Evolutionary conservation across 2,113 vertebrate genomes (phyloP).

Genomic region (Copsychus sechellarum): DNA sequence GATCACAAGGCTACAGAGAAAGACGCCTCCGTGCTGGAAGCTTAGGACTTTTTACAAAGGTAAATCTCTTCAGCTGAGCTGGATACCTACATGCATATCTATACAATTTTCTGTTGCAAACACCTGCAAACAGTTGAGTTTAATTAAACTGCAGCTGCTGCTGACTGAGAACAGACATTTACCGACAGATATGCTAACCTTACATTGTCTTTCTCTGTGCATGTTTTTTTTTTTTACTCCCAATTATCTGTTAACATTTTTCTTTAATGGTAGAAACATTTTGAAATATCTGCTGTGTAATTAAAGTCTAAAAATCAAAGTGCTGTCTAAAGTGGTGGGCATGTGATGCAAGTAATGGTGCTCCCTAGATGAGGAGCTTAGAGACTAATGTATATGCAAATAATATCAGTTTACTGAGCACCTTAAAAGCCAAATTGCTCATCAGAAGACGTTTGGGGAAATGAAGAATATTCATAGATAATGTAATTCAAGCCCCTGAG

Average conservation of each 20-base stretch:
- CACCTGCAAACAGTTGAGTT: slow-evolving; percentile 43
- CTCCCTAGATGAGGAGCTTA: slow-evolving; percentile 18
- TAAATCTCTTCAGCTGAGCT: not conserved
- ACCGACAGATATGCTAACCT: slow-evolving; percentile 5
- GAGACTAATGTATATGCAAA: slow-evolving; percentile 49
- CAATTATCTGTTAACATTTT: slow-evolving; percentile 9
- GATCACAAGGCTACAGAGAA: slow-evolving; percentile 14
- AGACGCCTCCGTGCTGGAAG: not conserved
- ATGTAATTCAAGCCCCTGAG: not conserved
- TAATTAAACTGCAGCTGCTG: slow-evolving; percentile 62
- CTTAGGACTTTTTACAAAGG: not conserved
- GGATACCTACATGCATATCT: not conserved
- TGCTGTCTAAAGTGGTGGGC: not conserved
- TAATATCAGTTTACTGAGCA: slow-evolving; percentile 35
- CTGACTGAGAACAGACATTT: slow-evolving; percentile 25
- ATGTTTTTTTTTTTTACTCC: not conserved
- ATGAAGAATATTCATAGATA: slow-evolving; percentile 35
- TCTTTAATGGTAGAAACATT: slow-evolving; percentile 3
- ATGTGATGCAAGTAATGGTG: not conserved
- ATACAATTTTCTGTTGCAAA: slow-evolving; percentile 6
- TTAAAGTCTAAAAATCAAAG: slow-evolving; percentile 47
- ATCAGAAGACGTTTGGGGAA: slow-evolving; percentile 41
- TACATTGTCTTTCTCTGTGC: not conserved
- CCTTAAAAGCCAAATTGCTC: slow-evolving; percentile 53
- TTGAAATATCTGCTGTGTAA: slow-evolving; percentile 33